Base-by-base conservation (phyloP, 1,140 invertebrate species). In the Bombus waltoni region DNA sequence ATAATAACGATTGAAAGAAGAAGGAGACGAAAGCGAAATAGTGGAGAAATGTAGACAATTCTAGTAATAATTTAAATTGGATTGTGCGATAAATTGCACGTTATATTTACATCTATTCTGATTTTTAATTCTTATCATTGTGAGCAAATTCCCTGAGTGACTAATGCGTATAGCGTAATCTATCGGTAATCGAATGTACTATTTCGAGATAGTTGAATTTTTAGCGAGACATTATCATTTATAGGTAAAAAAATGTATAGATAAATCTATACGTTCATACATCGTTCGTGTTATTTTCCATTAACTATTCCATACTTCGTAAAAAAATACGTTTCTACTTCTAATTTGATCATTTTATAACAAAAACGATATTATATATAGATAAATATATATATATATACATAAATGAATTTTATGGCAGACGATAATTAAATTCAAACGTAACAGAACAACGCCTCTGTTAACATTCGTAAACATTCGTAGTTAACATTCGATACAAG, bases 371-470 rank as follows among this genome's bases (percentile, higher is more conserved):
- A 32, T 81, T 53, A 66, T 40, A 57, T 22, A 53, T 78, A 59
- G 70, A 42, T 79, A 62, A 44, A 13, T 57, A 53, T 57, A 42
- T 66, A 38, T 65, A 32, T 40, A 28, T 59, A 35, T 84, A 53
- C 32, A 81, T 73, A 81, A 81, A 85, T 62, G 53, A 59, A 40
- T 66, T 74, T 38, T 81, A 85, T 74, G 78, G 77, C 77, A 85
- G 44, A 81, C 57, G 57, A 13, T 4, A n/a, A 40, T 42, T 73
- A 47, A 44, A 9, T 47, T 71, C 28, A 35, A 13, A n/a, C 3
- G 40, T 10, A 38, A 53, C 47, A 22, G 18, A 53, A 53, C 47
- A 53, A 53, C 47, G 6, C 1, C 18, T 53, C 47, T 53, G 47
- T 22, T 22, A 22, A 53, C 47, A 22, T 53, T 53, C 47, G 47